Conservation (phyloP, 2,113 vertebrate species). For the Myrmecobius fasciatus region DNA sequence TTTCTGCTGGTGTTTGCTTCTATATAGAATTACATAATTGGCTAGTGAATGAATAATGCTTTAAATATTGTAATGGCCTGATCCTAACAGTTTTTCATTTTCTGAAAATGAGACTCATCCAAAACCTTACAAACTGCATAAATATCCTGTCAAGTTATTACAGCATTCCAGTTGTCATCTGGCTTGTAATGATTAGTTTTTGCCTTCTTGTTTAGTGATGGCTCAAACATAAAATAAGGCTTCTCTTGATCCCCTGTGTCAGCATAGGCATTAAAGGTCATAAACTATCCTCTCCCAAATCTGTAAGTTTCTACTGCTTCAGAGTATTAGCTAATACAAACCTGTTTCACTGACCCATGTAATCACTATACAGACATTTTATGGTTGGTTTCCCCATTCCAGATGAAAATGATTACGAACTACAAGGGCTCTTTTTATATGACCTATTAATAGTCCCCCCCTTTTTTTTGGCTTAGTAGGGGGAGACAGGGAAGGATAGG, state of each 20-base stretch:
- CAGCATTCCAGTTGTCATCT: conserved; percentile 62
- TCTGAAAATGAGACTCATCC: conserved; percentile 65
- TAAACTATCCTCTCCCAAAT: conserved; percentile 75
- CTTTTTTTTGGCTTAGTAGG: neutral
- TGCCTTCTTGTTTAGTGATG: conserved; percentile 63
- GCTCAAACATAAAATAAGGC: conserved; percentile 79
- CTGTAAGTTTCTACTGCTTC: conserved; percentile 67
- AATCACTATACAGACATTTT: conserved; percentile 76
- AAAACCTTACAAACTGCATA: conserved; percentile 71
- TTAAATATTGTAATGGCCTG: conserved; percentile 52
- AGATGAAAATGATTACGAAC: conserved; percentile 81
- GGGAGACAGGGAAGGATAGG: neutral
- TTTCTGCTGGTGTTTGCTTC: conserved; percentile 46
- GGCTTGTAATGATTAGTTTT: conserved; percentile 70
- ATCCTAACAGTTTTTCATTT: conserved; percentile 60
- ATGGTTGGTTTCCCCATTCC: conserved; percentile 72
- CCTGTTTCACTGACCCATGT: conserved; percentile 73
- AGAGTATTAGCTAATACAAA: conserved; percentile 72
- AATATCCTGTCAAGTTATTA: conserved; percentile 63
- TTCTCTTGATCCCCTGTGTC: conserved; percentile 81
- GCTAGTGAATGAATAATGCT: conserved; percentile 43
- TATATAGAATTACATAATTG: conserved; percentile 65
- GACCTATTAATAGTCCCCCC: conserved; percentile 70
- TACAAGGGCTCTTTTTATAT: conserved; percentile 78
- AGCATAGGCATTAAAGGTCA: conserved; percentile 77